Evolutionary conservation across 2,797 vertebrate species (phyloP).

Genomic region (Aselliscus stoliczkanus): DNA sequence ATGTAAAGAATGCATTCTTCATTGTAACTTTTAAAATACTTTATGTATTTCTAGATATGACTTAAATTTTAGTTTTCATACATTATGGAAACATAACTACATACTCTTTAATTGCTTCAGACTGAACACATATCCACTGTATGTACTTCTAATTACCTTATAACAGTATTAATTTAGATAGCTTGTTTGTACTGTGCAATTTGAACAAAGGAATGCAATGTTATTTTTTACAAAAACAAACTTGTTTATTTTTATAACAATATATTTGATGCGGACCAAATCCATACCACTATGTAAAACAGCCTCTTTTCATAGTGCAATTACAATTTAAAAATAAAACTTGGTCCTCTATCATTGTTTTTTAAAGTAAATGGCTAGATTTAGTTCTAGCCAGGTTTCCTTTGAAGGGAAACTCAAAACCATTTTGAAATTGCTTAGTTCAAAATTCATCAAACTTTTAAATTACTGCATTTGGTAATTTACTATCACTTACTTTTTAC

Average conservation of each 20-base stretch:
- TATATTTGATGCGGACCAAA: slow-evolving; percentile 85
- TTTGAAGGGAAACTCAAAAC: slow-evolving; percentile 46
- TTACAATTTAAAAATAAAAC: slow-evolving; percentile 58
- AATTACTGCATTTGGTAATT: slow-evolving; percentile 57
- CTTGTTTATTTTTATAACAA: slow-evolving; percentile 86
- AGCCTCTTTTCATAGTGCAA: slow-evolving; percentile 65
- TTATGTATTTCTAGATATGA: slow-evolving; percentile 78
- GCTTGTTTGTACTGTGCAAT: slow-evolving; percentile 85
- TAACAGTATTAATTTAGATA: slow-evolving; percentile 88
- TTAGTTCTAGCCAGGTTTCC: slow-evolving; percentile 54
- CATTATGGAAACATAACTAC: slow-evolving; percentile 79
- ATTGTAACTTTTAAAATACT: slow-evolving; percentile 81
- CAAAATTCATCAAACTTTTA: slow-evolving; percentile 60
- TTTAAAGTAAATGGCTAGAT: slow-evolving; percentile 56
- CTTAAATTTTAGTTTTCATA: slow-evolving; percentile 82
- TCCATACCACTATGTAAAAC: slow-evolving; percentile 68
- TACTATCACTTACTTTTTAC: slow-evolving; percentile 65
- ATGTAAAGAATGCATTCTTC: slow-evolving; percentile 79
- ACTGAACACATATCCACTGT: slow-evolving; percentile 69
- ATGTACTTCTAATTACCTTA: slow-evolving; percentile 81
- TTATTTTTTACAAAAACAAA: slow-evolving; percentile 85
- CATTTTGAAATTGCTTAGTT: slow-evolving; percentile 73
- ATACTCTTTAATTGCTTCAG: slow-evolving; percentile 78
- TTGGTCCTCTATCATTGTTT: slow-evolving; percentile 43
- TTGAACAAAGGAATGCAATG: slow-evolving; percentile 83